Evolutionary conservation across 1,140 invertebrate genomes (phyloP), one percentile per base, ranked within the genome.

Genomic region (Trinorchestia longiramus): DNA sequence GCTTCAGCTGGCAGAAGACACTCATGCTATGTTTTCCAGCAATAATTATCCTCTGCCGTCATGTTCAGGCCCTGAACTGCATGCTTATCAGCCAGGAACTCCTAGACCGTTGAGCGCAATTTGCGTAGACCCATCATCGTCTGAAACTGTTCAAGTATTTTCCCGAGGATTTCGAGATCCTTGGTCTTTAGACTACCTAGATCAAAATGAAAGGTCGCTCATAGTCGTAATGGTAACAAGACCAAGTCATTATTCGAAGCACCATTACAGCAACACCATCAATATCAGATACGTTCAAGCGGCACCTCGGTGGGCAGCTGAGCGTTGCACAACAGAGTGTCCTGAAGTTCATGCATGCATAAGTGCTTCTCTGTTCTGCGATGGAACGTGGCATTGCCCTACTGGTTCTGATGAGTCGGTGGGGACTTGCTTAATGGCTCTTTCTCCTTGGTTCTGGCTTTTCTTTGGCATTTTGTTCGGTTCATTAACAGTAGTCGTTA

Each of bases 351-450:
- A 96, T 91, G 96, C 96, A 8, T 96, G 96, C 87, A 96, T 96
- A 43, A 96, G 96, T 92, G 96, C 96, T 36, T 95, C 96, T 17
- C 96, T 96, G 47, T 96, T 96, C 57, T 96, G 96, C 95, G 96
- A 96, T 95, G 96, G 96, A 41, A 96, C 96, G 6, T 96, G 96
- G 96, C 96, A 96, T 95, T 96, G 96, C 53, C 96, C 96, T 28
- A 96, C 96, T 8, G 96, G 96, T 41, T 96, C 96, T 90, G 96
- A 96, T 90, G 96, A 96, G 95, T 96, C 96, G 41, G 96, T 96
- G 23, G 96, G 96, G 19, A 96, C 96, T 0, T 96, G 96, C 87
- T 95, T 96, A 4, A 96, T 96, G 96, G 96, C 96, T 77, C 87
- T 96, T 62, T 96, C 96, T 41, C 96, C 96, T 43, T 96, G 96